A percentile compares a stretch with the other conserved stretches of the same genome.
Conservation (phyloP, 30 jellyfish, hydroid and myxozoan genomes). For the Cassiopea xamachana region DNA sequence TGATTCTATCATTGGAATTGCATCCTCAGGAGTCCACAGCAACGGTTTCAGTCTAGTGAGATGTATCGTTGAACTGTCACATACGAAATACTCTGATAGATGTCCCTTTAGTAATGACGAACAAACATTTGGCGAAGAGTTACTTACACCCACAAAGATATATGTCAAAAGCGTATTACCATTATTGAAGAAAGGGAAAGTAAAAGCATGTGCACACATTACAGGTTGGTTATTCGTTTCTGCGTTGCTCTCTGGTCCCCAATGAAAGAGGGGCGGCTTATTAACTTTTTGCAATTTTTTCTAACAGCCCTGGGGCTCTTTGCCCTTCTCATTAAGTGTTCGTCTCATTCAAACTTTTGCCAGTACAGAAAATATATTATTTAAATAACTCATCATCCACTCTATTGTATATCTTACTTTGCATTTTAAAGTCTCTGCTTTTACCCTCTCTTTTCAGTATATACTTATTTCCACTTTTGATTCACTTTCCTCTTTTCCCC, state of each 20-base stretch:
- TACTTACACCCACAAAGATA: conserved; percentile 84
- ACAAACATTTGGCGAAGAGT: conserved; percentile 80
- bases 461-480: no score
- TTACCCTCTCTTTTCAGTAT: no score
- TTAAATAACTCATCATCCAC: no score
- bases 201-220: conserved; percentile 91
- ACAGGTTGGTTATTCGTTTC: conserved; percentile 64
- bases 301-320: no score
- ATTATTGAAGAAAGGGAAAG: conserved; percentile 73
- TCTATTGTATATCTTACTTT: no score
- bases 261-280: no score
- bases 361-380: no score
- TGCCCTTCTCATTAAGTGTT: no score
- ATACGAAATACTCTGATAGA: conserved; percentile 33
- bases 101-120: conserved; percentile 82
- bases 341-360: no score
- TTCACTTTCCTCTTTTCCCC: no score
- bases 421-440: no score
- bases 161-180: conserved; percentile 84
- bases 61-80: conserved; percentile 68
- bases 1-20: conserved; percentile 86
- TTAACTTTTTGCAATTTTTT: no score
- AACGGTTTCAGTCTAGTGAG: conserved; percentile 96
- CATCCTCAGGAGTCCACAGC: conserved; percentile 98
- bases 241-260: neutral